Base-by-base conservation (phyloP, 2,888 invertebrate genomes). In the Brenthis ino region DNA sequence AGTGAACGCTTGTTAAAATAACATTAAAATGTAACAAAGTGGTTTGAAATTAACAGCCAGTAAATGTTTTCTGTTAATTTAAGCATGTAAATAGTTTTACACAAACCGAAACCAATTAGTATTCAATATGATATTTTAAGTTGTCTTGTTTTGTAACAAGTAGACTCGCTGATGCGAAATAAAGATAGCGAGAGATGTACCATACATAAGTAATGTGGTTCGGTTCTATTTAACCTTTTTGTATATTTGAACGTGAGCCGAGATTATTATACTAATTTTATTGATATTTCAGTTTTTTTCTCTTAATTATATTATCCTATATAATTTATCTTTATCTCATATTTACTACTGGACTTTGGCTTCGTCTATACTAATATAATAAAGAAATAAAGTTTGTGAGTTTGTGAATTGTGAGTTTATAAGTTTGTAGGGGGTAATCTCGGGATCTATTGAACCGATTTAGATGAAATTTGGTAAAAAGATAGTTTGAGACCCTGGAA, bases 121-220 rank as follows among this genome's bases (percentile, higher is more conserved):
- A 85, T 80, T 78, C 82, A 69, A 68, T 74, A 68, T 72, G 54
- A 68, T 65, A 65, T 72, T 73, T 70, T 72, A 67, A 74, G 72
- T 72, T 72, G 70, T 72, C 70, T 72, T 72, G 71, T 75, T 74
- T 73, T 72, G 76, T 77, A 77, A 76, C 76, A 72, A 74, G 75
- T 74, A 74, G 80, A 76, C 77, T 80, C 78, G 77, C 81, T 77
- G 78, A 72, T 73, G 73, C 79, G 74, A 79, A 80, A 83, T 79
- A 76, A 76, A 84, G 78, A 82, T 63, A 58, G 54, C 54, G 53
- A 70, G 51, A 43, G 57, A 51, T 64, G 64, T 56, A 65, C 57
- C 65, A 57, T 65, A 65, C 65, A 67, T 60, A 74, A 83, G 85
- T 86, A 87, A 87, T 84, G 76, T 78, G 55, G 65, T 66, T 69